Evolutionary conservation across 2,113 vertebrate genomes (phyloP).

Genomic region (Illadopsis cleaveri): DNA sequence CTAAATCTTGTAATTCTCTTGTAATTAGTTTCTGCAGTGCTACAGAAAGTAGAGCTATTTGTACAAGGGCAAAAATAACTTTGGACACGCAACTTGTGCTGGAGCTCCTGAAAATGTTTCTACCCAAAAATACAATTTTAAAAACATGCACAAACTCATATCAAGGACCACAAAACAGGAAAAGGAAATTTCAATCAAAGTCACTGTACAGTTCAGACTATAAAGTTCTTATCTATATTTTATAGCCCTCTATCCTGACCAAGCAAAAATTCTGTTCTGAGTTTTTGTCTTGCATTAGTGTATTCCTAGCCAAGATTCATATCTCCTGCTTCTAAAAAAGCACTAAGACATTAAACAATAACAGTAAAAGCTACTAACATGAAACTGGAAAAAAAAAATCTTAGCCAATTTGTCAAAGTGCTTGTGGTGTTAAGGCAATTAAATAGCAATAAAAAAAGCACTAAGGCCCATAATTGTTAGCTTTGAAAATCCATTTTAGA

Average conservation of each 20-base stretch:
- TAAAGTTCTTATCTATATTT: background rate
- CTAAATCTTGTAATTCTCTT: background rate
- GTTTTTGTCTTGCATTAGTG: background rate
- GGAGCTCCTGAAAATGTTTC: background rate
- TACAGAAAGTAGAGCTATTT: background rate
- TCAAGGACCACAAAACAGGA: background rate
- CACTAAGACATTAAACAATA: background rate
- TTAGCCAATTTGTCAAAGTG: background rate
- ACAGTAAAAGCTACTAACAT: background rate
- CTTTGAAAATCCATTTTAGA: background rate
- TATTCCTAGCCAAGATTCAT: background rate
- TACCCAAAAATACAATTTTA: background rate
- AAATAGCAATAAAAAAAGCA: constrained; percentile 22
- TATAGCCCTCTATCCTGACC: background rate
- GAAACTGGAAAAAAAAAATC: background rate
- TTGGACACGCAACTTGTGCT: background rate
- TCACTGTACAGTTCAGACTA: background rate
- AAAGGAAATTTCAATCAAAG: background rate
- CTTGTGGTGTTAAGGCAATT: background rate
- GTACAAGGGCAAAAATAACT: background rate
- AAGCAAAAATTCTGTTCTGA: background rate
- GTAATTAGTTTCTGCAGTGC: background rate
- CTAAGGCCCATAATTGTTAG: background rate
- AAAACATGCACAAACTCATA: background rate
- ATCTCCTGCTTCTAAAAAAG: background rate